phyloP scores from a whole-genome alignment of 2,113 vertebrate species.

The Archocentrus centrarchus region DNA sequence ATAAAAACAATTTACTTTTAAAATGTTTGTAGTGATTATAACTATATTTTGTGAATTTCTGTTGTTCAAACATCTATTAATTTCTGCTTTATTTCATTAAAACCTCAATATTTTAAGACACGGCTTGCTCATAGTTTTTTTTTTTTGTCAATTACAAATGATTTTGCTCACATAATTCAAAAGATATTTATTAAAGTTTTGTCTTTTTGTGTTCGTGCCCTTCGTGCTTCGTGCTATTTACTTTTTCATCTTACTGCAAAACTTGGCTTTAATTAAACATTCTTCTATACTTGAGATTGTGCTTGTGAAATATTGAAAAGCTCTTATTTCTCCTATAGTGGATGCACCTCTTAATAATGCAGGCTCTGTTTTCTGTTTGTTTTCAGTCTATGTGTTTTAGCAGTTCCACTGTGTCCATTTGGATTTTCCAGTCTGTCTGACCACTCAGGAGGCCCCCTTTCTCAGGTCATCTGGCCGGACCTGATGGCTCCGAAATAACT shows the following conservation, averaged over 20 bases:
- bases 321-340: slow-evolving; percentile 75
- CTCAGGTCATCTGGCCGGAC: slow-evolving; percentile 82
- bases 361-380: slow-evolving; percentile 80
- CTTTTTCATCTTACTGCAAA: slow-evolving; percentile 48
- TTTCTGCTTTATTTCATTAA: not conserved
- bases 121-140: not conserved
- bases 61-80: not conserved
- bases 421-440: slow-evolving; percentile 75
- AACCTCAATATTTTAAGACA: not conserved
- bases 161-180: not conserved
- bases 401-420: slow-evolving; percentile 80
- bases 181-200: not conserved
- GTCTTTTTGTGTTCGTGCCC: slow-evolving; percentile 20
- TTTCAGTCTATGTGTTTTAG: slow-evolving; percentile 78
- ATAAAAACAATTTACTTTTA: slow-evolving; percentile 1
- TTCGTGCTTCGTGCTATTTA: slow-evolving; percentile 4
- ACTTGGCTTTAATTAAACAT: slow-evolving; percentile 79
- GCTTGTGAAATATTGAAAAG: slow-evolving; percentile 81
- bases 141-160: not conserved
- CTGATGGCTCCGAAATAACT: slow-evolving; percentile 85
- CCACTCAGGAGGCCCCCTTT: slow-evolving; percentile 75
- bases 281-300: slow-evolving; percentile 70
- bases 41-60: not conserved
- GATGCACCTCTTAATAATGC: slow-evolving; percentile 81
- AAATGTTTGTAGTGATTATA: not conserved